Percentiles rank a stretch among this genome's conserved stretches.
phyloP scores from a whole-genome alignment of 2,888 invertebrate genomes.

The Oligia fasciuncula region DNA sequence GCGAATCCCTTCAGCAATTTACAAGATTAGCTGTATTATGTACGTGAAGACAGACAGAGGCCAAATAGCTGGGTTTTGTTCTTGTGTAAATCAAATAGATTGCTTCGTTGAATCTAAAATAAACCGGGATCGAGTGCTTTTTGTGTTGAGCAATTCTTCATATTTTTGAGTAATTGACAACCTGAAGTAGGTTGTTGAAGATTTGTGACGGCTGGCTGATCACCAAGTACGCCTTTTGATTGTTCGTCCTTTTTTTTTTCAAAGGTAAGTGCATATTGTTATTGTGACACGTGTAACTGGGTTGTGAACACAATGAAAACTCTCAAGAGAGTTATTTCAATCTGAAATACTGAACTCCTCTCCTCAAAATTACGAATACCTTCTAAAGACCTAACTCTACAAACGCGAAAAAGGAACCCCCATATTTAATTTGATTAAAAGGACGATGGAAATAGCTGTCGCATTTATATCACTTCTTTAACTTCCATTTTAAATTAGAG shows the following conservation, averaged over 20 bases:
- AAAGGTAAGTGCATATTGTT: background rate
- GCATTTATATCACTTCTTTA: conserved; percentile 20
- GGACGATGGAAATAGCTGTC: conserved; percentile 8
- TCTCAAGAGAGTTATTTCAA: conserved; percentile 4
- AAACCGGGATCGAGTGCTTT: conserved; percentile 36
- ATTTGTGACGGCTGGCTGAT: background rate
- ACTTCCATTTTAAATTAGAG: conserved; percentile 39
- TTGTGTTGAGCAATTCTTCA: conserved; percentile 10
- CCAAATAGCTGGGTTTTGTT: conserved; percentile 59
- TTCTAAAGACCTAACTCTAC: conserved; percentile 3
- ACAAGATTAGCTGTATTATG: conserved; percentile 66
- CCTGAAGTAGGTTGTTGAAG: background rate
- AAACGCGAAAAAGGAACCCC: conserved; percentile 17
- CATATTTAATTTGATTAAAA: conserved; percentile 42
- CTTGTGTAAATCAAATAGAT: conserved; percentile 63
- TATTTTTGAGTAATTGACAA: background rate
- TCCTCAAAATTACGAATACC: background rate
- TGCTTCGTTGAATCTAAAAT: conserved; percentile 61
- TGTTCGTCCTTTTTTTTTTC: background rate
- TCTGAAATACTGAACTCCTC: background rate
- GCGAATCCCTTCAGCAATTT: conserved; percentile 65
- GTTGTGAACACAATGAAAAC: background rate
- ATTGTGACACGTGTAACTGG: background rate
- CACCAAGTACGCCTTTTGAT: too few relatives aligned
- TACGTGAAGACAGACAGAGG: conserved; percentile 63